Percentiles rank a stretch among this genome's conserved stretches.
These are phyloP conservation scores for Solenopsis invicta DNA, from an alignment of 1,140 invertebrate genomes.

Conservation along the genomic window DNA sequence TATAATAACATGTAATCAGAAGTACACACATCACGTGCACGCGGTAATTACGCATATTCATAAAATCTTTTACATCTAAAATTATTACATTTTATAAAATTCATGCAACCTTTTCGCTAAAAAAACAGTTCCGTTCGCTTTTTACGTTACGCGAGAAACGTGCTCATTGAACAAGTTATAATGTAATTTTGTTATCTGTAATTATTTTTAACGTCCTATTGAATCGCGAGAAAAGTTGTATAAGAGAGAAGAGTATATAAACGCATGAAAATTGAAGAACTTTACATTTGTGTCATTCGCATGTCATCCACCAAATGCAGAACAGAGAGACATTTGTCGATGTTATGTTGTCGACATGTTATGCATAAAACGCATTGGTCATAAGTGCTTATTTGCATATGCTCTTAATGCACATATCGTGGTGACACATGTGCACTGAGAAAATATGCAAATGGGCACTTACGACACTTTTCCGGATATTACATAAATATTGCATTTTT, in stretches of 20 bases:
- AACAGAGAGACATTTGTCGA: slow-evolving; percentile 15
- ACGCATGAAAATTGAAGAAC: slow-evolving; percentile 42
- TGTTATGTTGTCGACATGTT: slow-evolving; percentile 17
- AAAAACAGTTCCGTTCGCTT: background rate
- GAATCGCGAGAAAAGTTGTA: background rate
- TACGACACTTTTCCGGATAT: slow-evolving; percentile 2
- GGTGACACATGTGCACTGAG: background rate
- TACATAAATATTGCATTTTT: slow-evolving; percentile 29
- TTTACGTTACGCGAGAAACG: background rate
- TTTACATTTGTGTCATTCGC: background rate
- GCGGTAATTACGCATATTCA: background rate
- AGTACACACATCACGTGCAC: background rate
- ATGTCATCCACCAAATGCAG: background rate
- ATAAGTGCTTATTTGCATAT: slow-evolving; percentile 8
- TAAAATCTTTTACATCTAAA: background rate
- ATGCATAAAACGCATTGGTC: slow-evolving; percentile 31
- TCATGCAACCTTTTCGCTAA: background rate
- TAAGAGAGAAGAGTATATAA: background rate
- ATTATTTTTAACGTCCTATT: slow-evolving; percentile 19
- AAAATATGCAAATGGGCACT: slow-evolving; percentile 3
- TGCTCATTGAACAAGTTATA: background rate
- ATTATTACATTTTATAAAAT: slow-evolving; percentile 10
- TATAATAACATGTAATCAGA: slow-evolving; percentile 2
- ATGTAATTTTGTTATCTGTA: background rate
- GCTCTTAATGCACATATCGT: background rate